Base-by-base conservation (phyloP, 2,888 invertebrate genomes). In the Augochlorella aurata region DNA sequence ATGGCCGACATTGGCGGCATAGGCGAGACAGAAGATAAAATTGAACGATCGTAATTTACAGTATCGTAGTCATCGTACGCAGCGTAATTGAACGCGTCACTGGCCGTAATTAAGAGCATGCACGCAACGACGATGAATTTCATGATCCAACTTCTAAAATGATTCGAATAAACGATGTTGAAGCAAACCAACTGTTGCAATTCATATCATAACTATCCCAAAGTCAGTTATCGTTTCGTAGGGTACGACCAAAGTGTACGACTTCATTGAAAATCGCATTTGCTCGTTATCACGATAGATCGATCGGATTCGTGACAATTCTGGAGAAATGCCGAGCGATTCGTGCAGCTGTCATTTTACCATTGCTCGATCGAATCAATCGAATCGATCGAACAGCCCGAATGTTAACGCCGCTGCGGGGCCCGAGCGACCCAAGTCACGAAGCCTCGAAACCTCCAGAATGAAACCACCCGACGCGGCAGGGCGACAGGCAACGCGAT, bases 81-180 rank as follows among this genome's bases (percentile, higher is more conserved):
- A n/a, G 9, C 65, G 38, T 65, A 67, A 38, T 58, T 63, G 24
- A 61, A 47, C 24, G 70, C 66, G 5, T 71, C n/a, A 44, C 10
- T 38, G n/a, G 50, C 71, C 61, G 67, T 70, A 61, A 82, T 82
- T 3, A 75, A 24, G 12, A 81, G 29, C 70, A 54, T 75, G 66
- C 63, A 67, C 38, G 24, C 47, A 16, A 49, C 24, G 38, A 24
- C 76, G 50, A 75, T 21, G 29, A 82, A 71, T 29, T 63, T 71
- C 81, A 81, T 81, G 82, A 54, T 81, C 58, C 16, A 50, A 61
- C 71, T 18, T 66, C 21, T 61, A 58, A 45, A 61, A 73, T 73
- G 49, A 54, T 68, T 66, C 45, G 29, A 24, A 21, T 16, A 50
- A 66, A 74, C 29, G 65, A 66, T 10, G 45, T 24, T n/a, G 10